phyloP scores from a whole-genome alignment of 2,888 invertebrate species.

The Strigamia crassipes region DNA sequence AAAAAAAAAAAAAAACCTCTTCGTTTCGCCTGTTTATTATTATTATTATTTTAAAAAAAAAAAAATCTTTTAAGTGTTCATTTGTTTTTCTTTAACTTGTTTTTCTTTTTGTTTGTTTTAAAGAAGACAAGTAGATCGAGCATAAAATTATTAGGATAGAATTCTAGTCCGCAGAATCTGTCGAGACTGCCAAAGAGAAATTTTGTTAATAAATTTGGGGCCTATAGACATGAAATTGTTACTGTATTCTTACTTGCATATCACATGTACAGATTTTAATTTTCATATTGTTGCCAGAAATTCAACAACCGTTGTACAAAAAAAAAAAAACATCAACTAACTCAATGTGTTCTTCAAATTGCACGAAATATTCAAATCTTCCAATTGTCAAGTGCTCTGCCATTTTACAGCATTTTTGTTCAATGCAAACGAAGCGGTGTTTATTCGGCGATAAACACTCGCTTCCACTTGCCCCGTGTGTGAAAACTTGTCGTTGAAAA shows the following conservation, averaged over 20 bases:
- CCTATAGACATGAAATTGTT: background rate
- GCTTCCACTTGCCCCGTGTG: background rate
- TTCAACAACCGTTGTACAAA: background rate
- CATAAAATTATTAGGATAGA: background rate
- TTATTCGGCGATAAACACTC: background rate
- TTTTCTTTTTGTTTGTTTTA: background rate
- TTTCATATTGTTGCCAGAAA: background rate
- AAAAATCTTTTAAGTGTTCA: constrained; percentile 12
- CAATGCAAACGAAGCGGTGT: constrained; percentile 3
- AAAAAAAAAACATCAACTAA: background rate
- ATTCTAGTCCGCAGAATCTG: background rate
- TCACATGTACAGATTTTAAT: constrained; percentile 21
- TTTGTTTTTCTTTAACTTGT: background rate
- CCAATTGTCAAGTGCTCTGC: background rate
- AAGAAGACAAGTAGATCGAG: background rate
- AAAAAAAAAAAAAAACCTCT: too few species aligned
- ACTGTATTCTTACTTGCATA: constrained; percentile 12
- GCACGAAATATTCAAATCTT: background rate
- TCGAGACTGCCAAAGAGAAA: background rate
- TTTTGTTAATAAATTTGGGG: background rate
- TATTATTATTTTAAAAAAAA: too few species aligned
- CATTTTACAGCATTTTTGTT: background rate
- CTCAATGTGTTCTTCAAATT: background rate
- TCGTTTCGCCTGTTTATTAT: background rate
- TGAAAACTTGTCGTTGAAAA: background rate